Evolutionary conservation across 2,113 vertebrate genomes (phyloP), one percentile per base, ranked within the genome.

Genomic region (Bos taurus): DNA sequence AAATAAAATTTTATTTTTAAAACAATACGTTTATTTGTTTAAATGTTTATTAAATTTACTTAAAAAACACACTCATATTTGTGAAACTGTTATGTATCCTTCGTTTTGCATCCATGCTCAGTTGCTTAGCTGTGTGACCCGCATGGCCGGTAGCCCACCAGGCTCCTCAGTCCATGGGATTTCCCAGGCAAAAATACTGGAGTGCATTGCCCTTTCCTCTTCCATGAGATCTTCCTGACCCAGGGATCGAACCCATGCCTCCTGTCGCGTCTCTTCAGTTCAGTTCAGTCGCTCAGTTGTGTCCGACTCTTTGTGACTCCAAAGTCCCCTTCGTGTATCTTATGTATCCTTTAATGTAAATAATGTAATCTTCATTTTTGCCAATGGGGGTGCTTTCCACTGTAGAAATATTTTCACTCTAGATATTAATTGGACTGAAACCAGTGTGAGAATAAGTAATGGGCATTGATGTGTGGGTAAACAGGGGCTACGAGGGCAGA

Each of bases 11-110:
- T 9, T 46, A 52, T 52, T 88, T 88, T 43, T 12, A 60, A 97
- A 85, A 62, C 56, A 67, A 62, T n/a, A 78, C 46, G 30, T 17
- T 60, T 12, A 52, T 67, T 77, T 93, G 25, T 71, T 91, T 62
- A 94, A 84, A 85, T 67, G 7, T 28, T 9, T 21, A 54, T 91
- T 86, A 83, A 82, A 91, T 95, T 43, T 82, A 84, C 56, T 95
- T 56, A 15, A 67, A 67, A 91, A 60, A 1, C 40, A 9, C 19
- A 40, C 19, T 83, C 3, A 13, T 43, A n/a, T 91, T 92, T 77
- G 13, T 40, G 88, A 36, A 78, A 25, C 7, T 86, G 1, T 40
- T 43, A 43, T 2, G 11, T 12, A 43, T 6, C 36, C 3, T 77
- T 77, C 4, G 0, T 26, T 77, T 77, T 77, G 71, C 21, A 13